Evolutionary conservation across 2,888 invertebrate species (phyloP), one percentile per base, ranked within the genome.

Genomic region (Nemapogon koenigi): DNA sequence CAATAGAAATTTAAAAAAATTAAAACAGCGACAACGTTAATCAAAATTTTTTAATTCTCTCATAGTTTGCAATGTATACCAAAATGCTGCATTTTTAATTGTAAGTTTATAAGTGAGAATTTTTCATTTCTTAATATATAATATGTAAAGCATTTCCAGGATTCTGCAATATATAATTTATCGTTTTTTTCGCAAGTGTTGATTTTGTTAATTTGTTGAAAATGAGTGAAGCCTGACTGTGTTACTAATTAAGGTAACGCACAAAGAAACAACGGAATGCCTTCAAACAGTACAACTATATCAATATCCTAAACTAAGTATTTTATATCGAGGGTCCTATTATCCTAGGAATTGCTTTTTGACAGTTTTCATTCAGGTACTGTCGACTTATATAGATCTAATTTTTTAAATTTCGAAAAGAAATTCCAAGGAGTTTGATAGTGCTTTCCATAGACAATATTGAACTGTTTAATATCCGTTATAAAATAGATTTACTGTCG

Each of bases 11-110:
- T 27, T 2, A 27, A 26, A 16, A 40, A 40, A 42, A 47, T 41
- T 45, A 50, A 40, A 43, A 58, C 70, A 67, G 72, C 71, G 70
- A 61, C 18, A 72, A 70, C 72, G 59, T 63, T 60, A 57, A 52
- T 47, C 32, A 42, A 46, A 45, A 47, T 57, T 49, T 48, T 57
- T 60, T 62, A 54, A 3, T n/a, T n/a, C n/a, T 33, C 13, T 19
- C 3, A 16, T 28, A n/a, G 62, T 65, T 66, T 71, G 72, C 72
- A 76, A 76, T 76, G 62, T 73, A 78, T 73, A 78, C 76, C 76
- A 78, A 78, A 78, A 73, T 72, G 66, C 66, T 75, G 78, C 76
- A 78, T 78, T 76, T 75, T 75, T 64, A 67, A 67, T 71, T 55
- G 51, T 75, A 78, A 76, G 70, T 57, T 52, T 49, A 61, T 55